Evolutionary conservation across 2,797 vertebrate genomes (phyloP).

Genomic region (Hipposideros larvatus): DNA sequence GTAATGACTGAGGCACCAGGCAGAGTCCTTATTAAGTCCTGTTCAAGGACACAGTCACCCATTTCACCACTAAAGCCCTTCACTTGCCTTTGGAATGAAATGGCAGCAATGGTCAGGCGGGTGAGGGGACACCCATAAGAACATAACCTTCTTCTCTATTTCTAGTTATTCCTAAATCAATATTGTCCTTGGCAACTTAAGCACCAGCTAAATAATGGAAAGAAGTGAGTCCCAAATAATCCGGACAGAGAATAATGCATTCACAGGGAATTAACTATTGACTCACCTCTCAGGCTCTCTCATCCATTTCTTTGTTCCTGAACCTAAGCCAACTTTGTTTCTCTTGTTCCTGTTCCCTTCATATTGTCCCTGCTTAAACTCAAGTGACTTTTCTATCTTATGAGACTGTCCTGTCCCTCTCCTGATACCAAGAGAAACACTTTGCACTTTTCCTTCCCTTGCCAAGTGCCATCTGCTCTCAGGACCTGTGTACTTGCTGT

Average conservation of each 20-base stretch:
- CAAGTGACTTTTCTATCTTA: no score
- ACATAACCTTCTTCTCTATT: background rate
- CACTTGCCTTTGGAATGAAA: background rate
- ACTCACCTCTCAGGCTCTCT: no score
- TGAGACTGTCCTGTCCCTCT: no score
- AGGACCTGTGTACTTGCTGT: background rate
- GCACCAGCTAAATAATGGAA: background rate
- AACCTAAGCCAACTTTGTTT: no score
- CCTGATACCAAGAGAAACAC: rapidly evolving
- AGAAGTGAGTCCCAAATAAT: background rate
- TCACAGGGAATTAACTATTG: no score
- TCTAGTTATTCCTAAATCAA: background rate
- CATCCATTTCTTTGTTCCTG: no score
- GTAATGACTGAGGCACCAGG: no score
- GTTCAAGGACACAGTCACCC: background rate
- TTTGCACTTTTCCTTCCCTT: no score
- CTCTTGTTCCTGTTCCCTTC: no score
- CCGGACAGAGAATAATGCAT: background rate
- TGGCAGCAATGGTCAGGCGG: no score
- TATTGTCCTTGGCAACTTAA: background rate
- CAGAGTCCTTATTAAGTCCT: background rate
- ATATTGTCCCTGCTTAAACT: no score
- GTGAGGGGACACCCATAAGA: background rate
- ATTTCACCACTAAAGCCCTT: background rate
- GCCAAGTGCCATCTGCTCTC: no score